phyloP scores from a whole-genome alignment of 2,113 vertebrate species.

The Craseonycteris thonglongyai region DNA sequence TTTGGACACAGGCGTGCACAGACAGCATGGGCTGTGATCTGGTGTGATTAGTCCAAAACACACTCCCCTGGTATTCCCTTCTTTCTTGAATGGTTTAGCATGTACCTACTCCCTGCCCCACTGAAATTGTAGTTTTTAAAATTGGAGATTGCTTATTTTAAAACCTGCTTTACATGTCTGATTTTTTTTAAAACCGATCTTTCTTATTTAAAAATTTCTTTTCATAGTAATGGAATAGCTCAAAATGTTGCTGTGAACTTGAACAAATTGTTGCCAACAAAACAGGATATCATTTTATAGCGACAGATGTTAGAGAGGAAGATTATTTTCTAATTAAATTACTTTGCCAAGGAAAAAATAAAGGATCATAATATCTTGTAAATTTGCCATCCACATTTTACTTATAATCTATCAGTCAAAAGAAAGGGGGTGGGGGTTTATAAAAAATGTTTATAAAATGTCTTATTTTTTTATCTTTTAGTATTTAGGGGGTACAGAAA shows the following conservation, averaged over 20 bases:
- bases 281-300: background rate
- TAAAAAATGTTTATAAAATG: background rate
- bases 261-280: background rate
- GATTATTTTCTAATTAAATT: slow-evolving; percentile 41
- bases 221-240: background rate
- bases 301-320: slow-evolving; percentile 22
- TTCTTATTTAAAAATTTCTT: background rate
- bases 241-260: slow-evolving; percentile 15
- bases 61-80: background rate
- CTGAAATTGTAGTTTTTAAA: background rate
- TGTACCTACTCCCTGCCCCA: background rate
- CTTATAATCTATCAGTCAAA: slow-evolving; percentile 34
- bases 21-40: background rate
- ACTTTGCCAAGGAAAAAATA: slow-evolving; percentile 26
- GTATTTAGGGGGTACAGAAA: background rate
- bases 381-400: slow-evolving; percentile 29
- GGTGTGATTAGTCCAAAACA: background rate
- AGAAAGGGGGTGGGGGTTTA: slow-evolving; percentile 21
- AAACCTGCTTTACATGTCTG: background rate
- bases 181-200: background rate
- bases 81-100: background rate
- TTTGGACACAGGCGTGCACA: background rate
- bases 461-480: slow-evolving; percentile 20
- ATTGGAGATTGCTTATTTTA: background rate
- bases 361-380: slow-evolving; percentile 20